Conservation (phyloP, 2,113 vertebrate species). For the Petromus typicus region DNA sequence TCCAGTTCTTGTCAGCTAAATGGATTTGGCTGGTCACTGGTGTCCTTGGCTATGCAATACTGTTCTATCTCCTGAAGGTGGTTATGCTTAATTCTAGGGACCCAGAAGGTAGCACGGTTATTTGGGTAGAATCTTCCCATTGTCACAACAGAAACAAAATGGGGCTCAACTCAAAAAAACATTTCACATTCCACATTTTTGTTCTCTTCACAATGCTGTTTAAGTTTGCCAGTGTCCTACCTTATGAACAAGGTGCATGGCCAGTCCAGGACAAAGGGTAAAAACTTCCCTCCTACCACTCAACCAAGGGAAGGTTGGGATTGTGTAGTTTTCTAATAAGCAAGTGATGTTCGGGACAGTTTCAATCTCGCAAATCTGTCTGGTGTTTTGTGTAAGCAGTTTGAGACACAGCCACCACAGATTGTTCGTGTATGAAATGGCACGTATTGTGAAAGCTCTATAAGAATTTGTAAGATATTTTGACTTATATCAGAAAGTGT, state of each 20-base stretch:
- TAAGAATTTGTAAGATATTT: background rate
- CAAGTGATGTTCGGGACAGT: background rate
- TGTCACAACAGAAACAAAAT: background rate
- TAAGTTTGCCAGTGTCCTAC: background rate
- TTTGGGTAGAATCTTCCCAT: background rate
- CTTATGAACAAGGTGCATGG: accelerated
- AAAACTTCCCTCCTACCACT: background rate
- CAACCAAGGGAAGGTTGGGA: background rate
- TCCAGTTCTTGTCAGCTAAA: accelerated
- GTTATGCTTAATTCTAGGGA: background rate
- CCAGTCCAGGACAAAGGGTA: background rate
- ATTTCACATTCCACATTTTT: background rate
- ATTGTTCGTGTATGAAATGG: background rate
- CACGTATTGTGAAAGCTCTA: background rate
- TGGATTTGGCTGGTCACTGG: background rate
- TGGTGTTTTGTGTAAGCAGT: background rate
- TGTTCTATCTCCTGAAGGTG: background rate
- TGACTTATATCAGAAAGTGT: background rate
- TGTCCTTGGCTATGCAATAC: background rate
- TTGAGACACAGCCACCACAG: background rate
- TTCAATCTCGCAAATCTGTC: background rate
- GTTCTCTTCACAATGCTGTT: accelerated
- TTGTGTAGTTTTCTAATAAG: background rate
- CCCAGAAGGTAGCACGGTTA: accelerated
- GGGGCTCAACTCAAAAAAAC: accelerated